Base-by-base conservation (phyloP, 2,888 invertebrate genomes). In the Orthosia incerta region DNA sequence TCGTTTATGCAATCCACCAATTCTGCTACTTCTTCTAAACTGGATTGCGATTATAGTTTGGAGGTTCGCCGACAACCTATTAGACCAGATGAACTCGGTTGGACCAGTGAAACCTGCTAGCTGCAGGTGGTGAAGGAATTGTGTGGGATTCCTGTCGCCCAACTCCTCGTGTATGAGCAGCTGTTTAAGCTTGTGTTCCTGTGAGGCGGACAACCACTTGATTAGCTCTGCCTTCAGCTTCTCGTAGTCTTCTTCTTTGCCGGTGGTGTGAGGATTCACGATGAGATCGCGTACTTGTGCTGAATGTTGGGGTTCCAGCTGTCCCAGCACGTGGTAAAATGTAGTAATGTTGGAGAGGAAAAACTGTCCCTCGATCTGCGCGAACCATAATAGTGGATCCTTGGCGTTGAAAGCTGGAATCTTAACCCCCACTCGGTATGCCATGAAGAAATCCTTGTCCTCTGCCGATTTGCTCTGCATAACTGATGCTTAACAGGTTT, bases 291-390 rank as follows among this genome's bases (percentile, higher is more conserved):
- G 48, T 15, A 71, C 39, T 45, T 71, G 16, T 3, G 63, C 39
- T 7, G 57, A 39, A 23, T 71, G 48, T 18, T 64, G 64, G 1
- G 50, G 51, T 12, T 71, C 71, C 16, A 71, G 55, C 51, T 71
- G 71, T 3, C 46, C 18, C n/a, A 60, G 45, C 39, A 60, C 59
- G 45, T 45, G 20, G 59, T 60, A 60, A n/a, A 60, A 60, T 0
- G 45, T 39, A 0, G 74, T 84, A 1, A 87, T 86, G 13, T 65
- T 74, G 4, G 76, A 74, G 0, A 83, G 39, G 0, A 57, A 51
- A 61, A 89, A n/a, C n/a, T n/a, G n/a, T n/a, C n/a, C n/a, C n/a
- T n/a, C n/a, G n/a, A 88, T 20, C 7, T 61, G 68, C 1, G 68
- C 68, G 23, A 76, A 76, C 63, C 76, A 76, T 26, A 71, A 7